Conservation (phyloP, 2,113 vertebrate species). For the Oceanites oceanicus region DNA sequence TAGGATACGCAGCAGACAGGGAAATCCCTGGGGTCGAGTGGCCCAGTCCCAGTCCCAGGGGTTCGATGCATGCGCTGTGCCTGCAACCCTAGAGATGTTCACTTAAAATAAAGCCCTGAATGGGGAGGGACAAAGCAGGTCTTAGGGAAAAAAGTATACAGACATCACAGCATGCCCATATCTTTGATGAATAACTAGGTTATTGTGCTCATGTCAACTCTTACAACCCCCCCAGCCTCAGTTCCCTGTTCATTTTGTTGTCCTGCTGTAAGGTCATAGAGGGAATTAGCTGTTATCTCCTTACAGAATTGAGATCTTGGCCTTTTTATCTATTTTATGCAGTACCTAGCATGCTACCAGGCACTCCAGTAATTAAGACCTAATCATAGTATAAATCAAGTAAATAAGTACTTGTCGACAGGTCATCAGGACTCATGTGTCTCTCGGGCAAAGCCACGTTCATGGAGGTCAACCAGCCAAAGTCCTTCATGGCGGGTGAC, state of each 20-base stretch:
- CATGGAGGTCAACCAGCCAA: neutral
- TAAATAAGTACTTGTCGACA: neutral
- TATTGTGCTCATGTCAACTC: neutral
- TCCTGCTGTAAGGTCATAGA: neutral
- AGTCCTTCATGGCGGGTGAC: neutral
- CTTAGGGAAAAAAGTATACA: neutral
- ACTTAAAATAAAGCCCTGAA: neutral
- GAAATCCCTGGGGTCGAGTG: neutral
- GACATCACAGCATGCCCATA: accelerated
- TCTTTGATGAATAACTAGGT: neutral
- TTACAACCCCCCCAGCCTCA: neutral
- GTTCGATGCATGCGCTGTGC: accelerated
- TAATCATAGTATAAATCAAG: slow-evolving; percentile 40
- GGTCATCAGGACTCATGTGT: neutral
- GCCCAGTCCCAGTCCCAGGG: neutral
- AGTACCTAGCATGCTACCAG: neutral
- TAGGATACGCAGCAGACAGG: neutral
- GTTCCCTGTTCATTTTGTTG: neutral
- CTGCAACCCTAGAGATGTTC: accelerated
- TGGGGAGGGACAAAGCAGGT: neutral
- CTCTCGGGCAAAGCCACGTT: neutral
- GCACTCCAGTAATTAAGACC: neutral
- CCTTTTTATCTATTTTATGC: neutral
- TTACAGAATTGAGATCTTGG: neutral
- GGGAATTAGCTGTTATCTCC: neutral